Base-by-base conservation (phyloP, 2,113 vertebrate genomes). In the Zingel zingel region DNA sequence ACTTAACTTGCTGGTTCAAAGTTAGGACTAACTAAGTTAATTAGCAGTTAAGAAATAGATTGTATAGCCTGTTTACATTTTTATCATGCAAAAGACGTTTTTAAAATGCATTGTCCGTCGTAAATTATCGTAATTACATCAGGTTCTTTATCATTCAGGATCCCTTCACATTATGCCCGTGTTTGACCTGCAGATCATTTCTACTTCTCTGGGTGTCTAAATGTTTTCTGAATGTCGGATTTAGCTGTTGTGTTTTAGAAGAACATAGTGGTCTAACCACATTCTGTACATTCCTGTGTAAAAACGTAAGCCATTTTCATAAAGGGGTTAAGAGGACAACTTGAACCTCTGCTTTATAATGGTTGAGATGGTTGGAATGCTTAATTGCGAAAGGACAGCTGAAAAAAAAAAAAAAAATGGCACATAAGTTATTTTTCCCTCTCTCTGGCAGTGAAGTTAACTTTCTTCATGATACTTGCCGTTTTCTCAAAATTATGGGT, bases 201-300 rank as follows among this genome's bases (percentile, higher is more conserved):
- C 18, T 51, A 19, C 62, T 64, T 64, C 47, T 68, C 23, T 51
- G 30, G 19, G 6, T 62, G 0, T 83, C 47, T 68, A 27, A 27
- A 27, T 27, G 27, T 27, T 2, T 2, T 27, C 27, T 27, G 57
- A 64, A 48, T 70, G 36, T 74, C 21, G 58, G 67, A 68, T 50
- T 71, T 78, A 63, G 76, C 25, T 25, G 67, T 36, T 39, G 19
- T 70, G 27, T 27, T 77, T 45, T 58, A 66, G 71, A 36, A 50
- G 47, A 47, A 48, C 66, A 25, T 80, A 53, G 47, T 23, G 6
- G 39, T 50, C 50, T 43, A 62, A 77, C 83, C 83, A 88, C 85
- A 89, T 89, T 85, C 69, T 81, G 74, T 12, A 82, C 86, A 88
- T 88, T 89, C 62, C n/a, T 73, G 36, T 65, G 48, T 70, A 81